Percentiles rank a stretch among this genome's conserved stretches.
These are phyloP conservation scores for Marmota monax DNA, from an alignment of 2,113 vertebrate species.

Conservation along the genomic window DNA sequence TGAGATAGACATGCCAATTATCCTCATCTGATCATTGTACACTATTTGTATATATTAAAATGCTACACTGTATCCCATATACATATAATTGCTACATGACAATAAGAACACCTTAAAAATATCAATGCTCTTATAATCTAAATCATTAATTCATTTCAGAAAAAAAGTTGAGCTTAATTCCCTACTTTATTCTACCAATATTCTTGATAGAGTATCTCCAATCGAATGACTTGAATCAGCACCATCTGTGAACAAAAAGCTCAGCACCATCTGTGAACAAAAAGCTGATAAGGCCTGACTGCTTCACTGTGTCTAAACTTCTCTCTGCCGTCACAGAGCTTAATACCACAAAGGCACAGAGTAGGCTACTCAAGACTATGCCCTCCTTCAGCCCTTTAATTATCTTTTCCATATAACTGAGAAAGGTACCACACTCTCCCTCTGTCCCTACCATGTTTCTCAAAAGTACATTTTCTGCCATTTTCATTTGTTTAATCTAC, in stretches of 20 bases:
- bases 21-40: not conserved
- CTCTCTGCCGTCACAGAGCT: not conserved
- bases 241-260: not conserved
- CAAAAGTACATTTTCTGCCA: conserved; percentile 9
- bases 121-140: not conserved
- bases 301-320: not conserved
- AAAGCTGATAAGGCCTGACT: not conserved
- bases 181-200: not conserved
- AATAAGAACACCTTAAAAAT: not conserved
- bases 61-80: not conserved
- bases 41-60: not conserved
- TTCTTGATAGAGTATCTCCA: not conserved
- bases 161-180: not conserved
- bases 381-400: not conserved
- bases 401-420: not conserved
- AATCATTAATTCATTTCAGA: conserved; percentile 30
- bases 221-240: not conserved
- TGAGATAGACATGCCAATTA: not conserved
- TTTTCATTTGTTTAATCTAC: not conserved
- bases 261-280: not conserved
- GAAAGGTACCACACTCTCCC: not conserved
- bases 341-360: not conserved
- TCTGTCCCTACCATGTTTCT: not conserved
- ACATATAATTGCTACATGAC: not conserved
- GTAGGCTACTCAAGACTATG: not conserved